Conservation (phyloP, 2,797 vertebrate genomes). For the Onychomys leucogaster region DNA sequence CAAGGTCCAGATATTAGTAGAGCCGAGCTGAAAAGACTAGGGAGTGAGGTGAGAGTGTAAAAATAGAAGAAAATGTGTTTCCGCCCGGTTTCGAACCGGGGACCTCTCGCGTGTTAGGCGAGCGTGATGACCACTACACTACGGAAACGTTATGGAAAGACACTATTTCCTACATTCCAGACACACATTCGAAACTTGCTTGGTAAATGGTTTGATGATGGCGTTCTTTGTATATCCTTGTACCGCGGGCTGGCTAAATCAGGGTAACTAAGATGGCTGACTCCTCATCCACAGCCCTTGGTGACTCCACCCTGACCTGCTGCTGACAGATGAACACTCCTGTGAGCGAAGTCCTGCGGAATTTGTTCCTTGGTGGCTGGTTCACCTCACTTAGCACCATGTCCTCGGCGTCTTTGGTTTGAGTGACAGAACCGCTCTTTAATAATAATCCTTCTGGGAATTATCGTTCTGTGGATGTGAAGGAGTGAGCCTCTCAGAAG, state of each 20-base stretch:
- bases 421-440: too few relatives aligned
- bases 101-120: not conserved
- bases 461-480: not conserved
- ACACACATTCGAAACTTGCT: not conserved
- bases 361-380: not conserved
- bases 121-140: constrained; percentile 15
- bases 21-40: not conserved
- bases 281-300: too few relatives aligned
- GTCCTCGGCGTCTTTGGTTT: too few relatives aligned
- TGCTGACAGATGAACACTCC: not conserved
- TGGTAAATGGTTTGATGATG: not conserved
- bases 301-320: not conserved
- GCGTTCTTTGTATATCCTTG: not conserved
- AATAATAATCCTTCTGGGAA: not conserved
- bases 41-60: not conserved
- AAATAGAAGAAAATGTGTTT: not conserved
- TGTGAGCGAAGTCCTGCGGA: not conserved
- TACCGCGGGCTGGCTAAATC: not conserved
- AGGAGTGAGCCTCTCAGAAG: too few relatives aligned
- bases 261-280: not conserved
- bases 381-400: not conserved
- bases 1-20: fast-evolving
- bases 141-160: too few relatives aligned
- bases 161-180: not conserved
- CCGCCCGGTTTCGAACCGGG: not conserved